phyloP scores from a whole-genome alignment of 2,888 invertebrate genomes.

The Drosophila diplacantha region DNA sequence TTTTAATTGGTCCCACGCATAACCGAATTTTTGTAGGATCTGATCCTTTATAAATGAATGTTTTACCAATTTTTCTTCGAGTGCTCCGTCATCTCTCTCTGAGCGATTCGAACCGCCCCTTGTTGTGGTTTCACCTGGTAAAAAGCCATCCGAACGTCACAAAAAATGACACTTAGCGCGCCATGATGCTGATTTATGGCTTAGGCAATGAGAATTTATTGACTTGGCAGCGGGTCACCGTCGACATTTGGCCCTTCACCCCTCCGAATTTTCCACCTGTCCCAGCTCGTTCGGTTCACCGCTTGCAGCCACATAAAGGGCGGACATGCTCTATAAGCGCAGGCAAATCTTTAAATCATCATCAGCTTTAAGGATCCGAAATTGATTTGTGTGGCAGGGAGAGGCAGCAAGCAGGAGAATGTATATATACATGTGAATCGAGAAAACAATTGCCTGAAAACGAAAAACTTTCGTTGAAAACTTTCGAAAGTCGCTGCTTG shows the following conservation, averaged over 20 bases:
- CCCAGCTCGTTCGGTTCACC: slow-evolving; percentile 8
- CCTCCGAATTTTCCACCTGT: slow-evolving; percentile 7
- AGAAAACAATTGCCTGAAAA: slow-evolving; percentile 34
- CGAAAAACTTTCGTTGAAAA: slow-evolving; percentile 41
- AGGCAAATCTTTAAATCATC: slow-evolving; percentile 34
- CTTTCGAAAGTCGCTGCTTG: slow-evolving; percentile 42
- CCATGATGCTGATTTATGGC: slow-evolving; percentile 72
- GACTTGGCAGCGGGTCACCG: slow-evolving; percentile 68
- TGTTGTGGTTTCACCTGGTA: slow-evolving; percentile 56
- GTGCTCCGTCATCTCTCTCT: slow-evolving; percentile 11
- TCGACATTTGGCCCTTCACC: slow-evolving; percentile 39
- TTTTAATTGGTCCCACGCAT: neutral
- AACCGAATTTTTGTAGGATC: too few species aligned
- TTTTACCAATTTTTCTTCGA: neutral
- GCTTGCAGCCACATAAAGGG: slow-evolving; percentile 15
- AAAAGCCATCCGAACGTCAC: slow-evolving; percentile 67
- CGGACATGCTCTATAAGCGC: slow-evolving; percentile 34
- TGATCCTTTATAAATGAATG: too few species aligned
- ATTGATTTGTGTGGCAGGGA: slow-evolving; percentile 56
- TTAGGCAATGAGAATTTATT: slow-evolving; percentile 72
- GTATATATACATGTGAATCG: slow-evolving; percentile 12
- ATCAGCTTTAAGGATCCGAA: slow-evolving; percentile 54
- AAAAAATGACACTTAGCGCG: slow-evolving; percentile 72
- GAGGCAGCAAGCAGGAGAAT: slow-evolving; percentile 23
- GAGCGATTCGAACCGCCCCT: slow-evolving; percentile 19